Evolutionary conservation across 1,140 invertebrate species (phyloP), one percentile per base, ranked within the genome.

Genomic region (Magallana gigas): DNA sequence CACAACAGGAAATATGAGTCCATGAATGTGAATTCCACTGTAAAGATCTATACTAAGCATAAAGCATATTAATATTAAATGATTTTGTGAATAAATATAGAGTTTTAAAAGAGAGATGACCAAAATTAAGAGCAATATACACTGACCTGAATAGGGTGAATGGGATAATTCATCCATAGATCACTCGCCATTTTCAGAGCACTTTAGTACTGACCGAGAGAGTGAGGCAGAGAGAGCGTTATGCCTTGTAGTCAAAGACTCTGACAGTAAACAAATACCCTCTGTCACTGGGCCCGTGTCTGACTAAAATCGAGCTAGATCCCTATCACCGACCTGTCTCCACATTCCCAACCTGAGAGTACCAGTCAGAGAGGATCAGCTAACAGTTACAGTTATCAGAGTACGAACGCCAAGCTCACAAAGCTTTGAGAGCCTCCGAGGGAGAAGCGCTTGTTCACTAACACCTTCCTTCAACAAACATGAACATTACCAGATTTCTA

Each of bases 171-270:
- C 8, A 23, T 29, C 68, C 68, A 76, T 29, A 76, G 23, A 76
- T 29, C 18, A 76, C 86, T 23, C 29, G 60, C 18, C 71, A 80
- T 85, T 29, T 29, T n/a, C 58, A 16, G 2, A 59, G 83, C 84
- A 85, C 83, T 7, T 48, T 48, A n/a, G 59, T 36, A 57, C n/a
- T 81, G 85, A 86, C 36, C 36, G 85, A 86, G 85, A 86, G 85
- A 86, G 62, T 81, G 71, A 87, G 86, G 59, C 58, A 1, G 86
- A 87, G 36, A 83, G 58, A 68, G 36, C 57, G 16, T 36, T 29
- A 86, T 18, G 23, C 18, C 48, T 64, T 64, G 60, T 64, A 64
- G 60, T 64, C 60, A 64, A 64, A 64, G 60, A 64, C 18, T 18
- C 60, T n/a, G 18, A 64, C 60, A 5, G 60, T 76, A 76, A 76